A percentile compares a stretch with the other conserved stretches of the same genome.
Conservation (phyloP, 1,140 invertebrate genomes). For the Latrodectus geometricus region DNA sequence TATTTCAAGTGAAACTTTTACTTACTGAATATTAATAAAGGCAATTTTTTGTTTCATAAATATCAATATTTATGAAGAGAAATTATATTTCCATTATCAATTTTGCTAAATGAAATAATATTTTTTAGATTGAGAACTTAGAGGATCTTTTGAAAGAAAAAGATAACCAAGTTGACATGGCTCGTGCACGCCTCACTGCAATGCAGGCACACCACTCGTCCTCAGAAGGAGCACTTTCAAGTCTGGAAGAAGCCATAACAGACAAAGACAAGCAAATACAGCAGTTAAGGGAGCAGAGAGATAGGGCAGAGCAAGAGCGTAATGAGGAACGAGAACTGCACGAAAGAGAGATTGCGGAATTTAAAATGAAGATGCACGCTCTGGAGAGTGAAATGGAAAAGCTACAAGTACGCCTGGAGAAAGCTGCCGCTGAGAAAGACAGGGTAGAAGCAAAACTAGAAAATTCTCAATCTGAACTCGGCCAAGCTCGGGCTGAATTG, state of each 20-base stretch:
- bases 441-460: slow-evolving; percentile 90
- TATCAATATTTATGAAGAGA: too few relatives aligned
- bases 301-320: slow-evolving; percentile 94
- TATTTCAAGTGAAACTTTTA: too few relatives aligned
- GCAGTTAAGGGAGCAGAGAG: slow-evolving; percentile 90
- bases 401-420: slow-evolving; percentile 83
- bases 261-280: slow-evolving; percentile 97
- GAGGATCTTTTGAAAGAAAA: slow-evolving; percentile 97
- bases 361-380: slow-evolving; percentile 92
- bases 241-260: slow-evolving; percentile 92
- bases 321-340: slow-evolving; percentile 94
- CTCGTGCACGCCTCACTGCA: slow-evolving; percentile 83
- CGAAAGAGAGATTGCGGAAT: slow-evolving; percentile 92
- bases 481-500: slow-evolving; percentile 91
- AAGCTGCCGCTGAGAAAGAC: slow-evolving; percentile 89
- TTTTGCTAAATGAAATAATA: neutral
- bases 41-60: too few relatives aligned
- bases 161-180: slow-evolving; percentile 97
- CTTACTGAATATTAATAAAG: too few relatives aligned
- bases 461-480: slow-evolving; percentile 90
- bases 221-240: slow-evolving; percentile 89
- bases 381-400: slow-evolving; percentile 92
- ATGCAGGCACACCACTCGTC: slow-evolving; percentile 94
- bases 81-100: too few relatives aligned
- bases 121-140: slow-evolving; percentile 95